phyloP scores from a whole-genome alignment of 2,888 invertebrate genomes.

The Cyaniris semiargus region DNA sequence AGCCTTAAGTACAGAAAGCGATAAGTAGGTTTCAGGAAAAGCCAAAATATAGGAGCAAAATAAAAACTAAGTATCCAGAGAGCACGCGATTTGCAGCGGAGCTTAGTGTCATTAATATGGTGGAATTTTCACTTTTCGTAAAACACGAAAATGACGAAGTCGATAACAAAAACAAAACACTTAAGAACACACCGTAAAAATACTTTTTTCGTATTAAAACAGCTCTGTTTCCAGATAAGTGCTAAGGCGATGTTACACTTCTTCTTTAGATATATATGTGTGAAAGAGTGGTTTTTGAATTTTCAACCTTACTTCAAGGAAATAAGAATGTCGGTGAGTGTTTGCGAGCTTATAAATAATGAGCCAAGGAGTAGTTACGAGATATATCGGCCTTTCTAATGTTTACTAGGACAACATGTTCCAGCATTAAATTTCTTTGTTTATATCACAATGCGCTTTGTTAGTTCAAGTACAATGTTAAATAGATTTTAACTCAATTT shows the following conservation, averaged over 20 bases:
- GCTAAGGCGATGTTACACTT: slow-evolving; percentile 42
- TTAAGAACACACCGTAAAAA: slow-evolving; percentile 34
- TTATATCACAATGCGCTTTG: background rate
- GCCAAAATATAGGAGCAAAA: background rate
- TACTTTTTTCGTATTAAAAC: slow-evolving; percentile 44
- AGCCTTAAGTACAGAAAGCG: background rate
- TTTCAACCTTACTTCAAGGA: background rate
- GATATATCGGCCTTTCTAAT: slow-evolving; percentile 32
- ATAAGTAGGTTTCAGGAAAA: background rate
- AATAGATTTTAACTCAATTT: background rate
- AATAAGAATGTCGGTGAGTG: background rate
- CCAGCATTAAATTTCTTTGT: background rate
- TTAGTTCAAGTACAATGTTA: background rate
- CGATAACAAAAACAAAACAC: slow-evolving; percentile 38
- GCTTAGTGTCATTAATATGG: background rate
- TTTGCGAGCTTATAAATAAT: slow-evolving; percentile 21
- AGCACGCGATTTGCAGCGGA: background rate
- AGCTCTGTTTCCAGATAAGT: slow-evolving; percentile 43
- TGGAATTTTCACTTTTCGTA: background rate
- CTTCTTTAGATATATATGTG: slow-evolving; percentile 34
- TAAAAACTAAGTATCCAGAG: background rate
- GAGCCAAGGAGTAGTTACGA: slow-evolving; percentile 32
- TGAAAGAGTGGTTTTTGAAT: background rate
- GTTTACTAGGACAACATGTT: slow-evolving; percentile 28
- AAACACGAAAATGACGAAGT: slow-evolving; percentile 10